A percentile compares a stretch with the other conserved stretches of the same genome.
These are phyloP conservation scores for Troides helena DNA, from an alignment of 2,888 invertebrate genomes.

Conservation along the genomic window DNA sequence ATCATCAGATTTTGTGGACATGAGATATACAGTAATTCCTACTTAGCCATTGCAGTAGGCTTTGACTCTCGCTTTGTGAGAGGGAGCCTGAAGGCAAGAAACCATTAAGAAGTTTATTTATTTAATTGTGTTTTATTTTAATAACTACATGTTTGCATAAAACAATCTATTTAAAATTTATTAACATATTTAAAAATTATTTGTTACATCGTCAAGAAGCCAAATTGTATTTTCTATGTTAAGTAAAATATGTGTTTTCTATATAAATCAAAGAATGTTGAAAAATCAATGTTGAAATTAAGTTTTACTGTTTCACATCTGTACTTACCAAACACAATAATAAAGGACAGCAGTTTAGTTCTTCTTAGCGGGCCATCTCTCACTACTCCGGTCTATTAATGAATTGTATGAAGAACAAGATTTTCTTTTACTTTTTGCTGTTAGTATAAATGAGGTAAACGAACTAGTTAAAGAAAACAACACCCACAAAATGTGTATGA, in stretches of 20 bases:
- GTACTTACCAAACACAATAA: constrained; percentile 29
- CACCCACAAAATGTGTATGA: constrained; percentile 17
- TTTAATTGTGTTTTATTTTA: too few relatives aligned
- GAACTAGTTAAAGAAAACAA: constrained; percentile 15
- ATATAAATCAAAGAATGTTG: neutral
- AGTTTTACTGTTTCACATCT: neutral
- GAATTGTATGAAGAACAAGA: constrained; percentile 12
- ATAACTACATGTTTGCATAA: too few relatives aligned
- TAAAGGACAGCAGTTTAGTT: constrained; percentile 11
- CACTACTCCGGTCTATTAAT: constrained; percentile 17
- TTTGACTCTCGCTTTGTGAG: too few relatives aligned
- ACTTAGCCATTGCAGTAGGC: too few relatives aligned
- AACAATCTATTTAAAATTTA: too few relatives aligned
- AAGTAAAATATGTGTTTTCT: neutral
- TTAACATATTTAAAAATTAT: too few relatives aligned
- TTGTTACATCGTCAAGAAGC: too few relatives aligned
- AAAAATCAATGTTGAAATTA: neutral
- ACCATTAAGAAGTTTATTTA: too few relatives aligned
- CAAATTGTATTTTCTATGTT: too few relatives aligned
- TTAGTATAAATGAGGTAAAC: constrained; percentile 20
- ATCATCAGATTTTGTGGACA: too few relatives aligned
- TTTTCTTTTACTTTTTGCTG: constrained; percentile 26
- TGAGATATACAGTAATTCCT: too few relatives aligned
- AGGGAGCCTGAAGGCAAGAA: too few relatives aligned
- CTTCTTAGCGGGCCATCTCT: constrained; percentile 15